phyloP scores from a whole-genome alignment of 2,797 vertebrate species.

The Peromyscus eremicus region DNA sequence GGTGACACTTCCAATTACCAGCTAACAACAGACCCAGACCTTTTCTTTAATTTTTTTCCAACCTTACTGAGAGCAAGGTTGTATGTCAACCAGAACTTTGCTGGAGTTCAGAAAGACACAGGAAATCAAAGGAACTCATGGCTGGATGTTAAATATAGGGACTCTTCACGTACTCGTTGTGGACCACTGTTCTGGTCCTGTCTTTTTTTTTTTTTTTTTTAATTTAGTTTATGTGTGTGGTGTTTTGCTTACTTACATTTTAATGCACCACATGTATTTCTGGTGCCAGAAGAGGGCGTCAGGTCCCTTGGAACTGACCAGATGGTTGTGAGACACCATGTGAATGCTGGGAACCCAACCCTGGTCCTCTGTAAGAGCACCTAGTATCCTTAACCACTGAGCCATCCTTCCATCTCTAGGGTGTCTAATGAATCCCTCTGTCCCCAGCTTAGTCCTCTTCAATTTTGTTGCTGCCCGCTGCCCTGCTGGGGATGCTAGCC shows the following conservation, averaged over 20 bases:
- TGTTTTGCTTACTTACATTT: not conserved
- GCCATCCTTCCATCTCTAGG: not conserved
- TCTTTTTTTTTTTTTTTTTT: not conserved
- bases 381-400: not conserved
- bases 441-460: not conserved
- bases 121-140: slow-evolving; percentile 7
- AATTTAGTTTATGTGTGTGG: not conserved
- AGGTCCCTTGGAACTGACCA: not conserved
- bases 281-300: not conserved
- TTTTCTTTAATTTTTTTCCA: slow-evolving; percentile 10
- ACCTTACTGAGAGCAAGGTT: not conserved
- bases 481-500: not conserved
- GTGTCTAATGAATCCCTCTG: not conserved
- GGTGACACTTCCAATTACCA: not conserved
- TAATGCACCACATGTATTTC: not conserved
- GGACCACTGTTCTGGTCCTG: not conserved
- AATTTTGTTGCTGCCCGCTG: not conserved
- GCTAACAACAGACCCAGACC: not conserved
- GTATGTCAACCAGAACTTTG: not conserved
- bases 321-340: not conserved
- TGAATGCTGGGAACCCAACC: not conserved
- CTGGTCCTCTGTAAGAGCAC: no score
- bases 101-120: slow-evolving; percentile 17
- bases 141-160: slow-evolving; percentile 21
- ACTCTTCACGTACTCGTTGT: not conserved